Conservation (phyloP, 1,140 invertebrate species). For the Palaemon carinicauda region DNA sequence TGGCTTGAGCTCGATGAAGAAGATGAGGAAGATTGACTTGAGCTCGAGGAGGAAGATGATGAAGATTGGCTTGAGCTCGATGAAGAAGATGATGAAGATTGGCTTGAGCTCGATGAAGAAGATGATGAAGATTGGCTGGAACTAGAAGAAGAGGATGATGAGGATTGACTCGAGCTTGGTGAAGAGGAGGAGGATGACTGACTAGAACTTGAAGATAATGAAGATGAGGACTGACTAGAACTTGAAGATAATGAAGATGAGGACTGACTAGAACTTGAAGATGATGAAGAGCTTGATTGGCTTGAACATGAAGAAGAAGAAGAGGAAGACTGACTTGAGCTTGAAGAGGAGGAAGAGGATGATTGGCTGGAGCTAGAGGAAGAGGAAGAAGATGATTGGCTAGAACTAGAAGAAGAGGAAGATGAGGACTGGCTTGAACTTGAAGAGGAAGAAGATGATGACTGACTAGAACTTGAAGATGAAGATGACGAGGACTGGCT, state of each 20-base stretch:
- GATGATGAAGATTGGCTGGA: neutral
- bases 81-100: neutral
- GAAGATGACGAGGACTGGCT: neutral
- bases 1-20: neutral
- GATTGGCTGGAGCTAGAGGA: neutral
- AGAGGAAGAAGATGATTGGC: neutral
- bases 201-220: neutral
- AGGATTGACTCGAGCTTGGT: slow-evolving; percentile 3
- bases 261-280: neutral
- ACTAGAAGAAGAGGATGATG: neutral
- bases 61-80: neutral
- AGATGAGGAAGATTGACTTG: too few relatives aligned
- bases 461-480: neutral
- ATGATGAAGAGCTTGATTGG: neutral
- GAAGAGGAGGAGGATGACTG: neutral
- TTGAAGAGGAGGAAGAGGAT: neutral
- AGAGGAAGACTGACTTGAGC: neutral
- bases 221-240: neutral
- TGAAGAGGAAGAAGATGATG: neutral
- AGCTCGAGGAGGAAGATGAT: neutral
- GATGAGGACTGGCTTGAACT: neutral
- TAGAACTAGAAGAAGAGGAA: neutral
- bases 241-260: neutral
- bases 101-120: neutral
- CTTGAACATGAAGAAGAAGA: neutral